phyloP scores from a whole-genome alignment of 2,888 invertebrate species.

The Lithosia quadra region DNA sequence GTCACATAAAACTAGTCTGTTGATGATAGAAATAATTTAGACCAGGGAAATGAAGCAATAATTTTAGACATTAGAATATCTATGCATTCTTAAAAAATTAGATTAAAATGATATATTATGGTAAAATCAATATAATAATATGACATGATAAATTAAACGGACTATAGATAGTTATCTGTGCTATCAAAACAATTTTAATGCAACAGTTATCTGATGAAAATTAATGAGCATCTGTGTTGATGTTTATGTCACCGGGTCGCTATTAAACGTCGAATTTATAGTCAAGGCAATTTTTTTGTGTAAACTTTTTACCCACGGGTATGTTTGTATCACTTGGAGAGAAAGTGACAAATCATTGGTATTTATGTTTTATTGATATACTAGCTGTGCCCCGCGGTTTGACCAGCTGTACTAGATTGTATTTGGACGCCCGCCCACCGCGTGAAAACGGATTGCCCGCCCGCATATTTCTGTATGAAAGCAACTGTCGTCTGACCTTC shows the following conservation, averaged over 20 bases:
- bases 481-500: too few species aligned
- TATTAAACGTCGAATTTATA: slow-evolving; percentile 59
- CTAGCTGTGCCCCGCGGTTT: neutral
- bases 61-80: slow-evolving; percentile 14
- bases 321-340: slow-evolving; percentile 7
- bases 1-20: slow-evolving; percentile 9
- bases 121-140: slow-evolving; percentile 32
- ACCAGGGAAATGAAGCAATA: slow-evolving; percentile 19
- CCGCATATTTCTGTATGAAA: neutral
- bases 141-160: slow-evolving; percentile 39
- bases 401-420: neutral
- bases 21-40: slow-evolving; percentile 11
- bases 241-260: slow-evolving; percentile 45
- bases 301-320: slow-evolving; percentile 16
- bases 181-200: slow-evolving; percentile 52
- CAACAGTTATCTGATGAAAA: slow-evolving; percentile 54
- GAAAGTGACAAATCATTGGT: slow-evolving; percentile 32
- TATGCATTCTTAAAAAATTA: slow-evolving; percentile 24
- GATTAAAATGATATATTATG: slow-evolving; percentile 26
- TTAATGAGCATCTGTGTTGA: slow-evolving; percentile 49
- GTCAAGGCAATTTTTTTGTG: slow-evolving; percentile 24
- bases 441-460: neutral
- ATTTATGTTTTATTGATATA: neutral
- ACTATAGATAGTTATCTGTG: slow-evolving; percentile 38
- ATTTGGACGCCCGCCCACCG: neutral